Evolutionary conservation across 2,797 vertebrate genomes (phyloP).

Genomic region (Acrossocheilus wenchowensis): DNA sequence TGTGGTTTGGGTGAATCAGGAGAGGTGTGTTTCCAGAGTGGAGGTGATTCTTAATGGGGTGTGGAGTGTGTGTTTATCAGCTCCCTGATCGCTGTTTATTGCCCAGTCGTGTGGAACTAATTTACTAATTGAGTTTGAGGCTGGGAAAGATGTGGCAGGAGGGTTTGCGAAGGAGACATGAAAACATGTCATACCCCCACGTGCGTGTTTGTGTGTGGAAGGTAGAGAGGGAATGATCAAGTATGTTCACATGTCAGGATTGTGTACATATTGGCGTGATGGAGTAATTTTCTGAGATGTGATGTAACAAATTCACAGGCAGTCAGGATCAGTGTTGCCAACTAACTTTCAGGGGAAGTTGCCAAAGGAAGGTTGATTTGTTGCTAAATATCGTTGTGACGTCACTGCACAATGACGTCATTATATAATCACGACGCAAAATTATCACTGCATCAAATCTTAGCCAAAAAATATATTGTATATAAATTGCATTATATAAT

Average conservation of each 20-base stretch:
- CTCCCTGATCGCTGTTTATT: constrained; percentile 81
- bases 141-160: constrained; percentile 64
- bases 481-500: no score
- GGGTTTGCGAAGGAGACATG: constrained; percentile 34
- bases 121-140: constrained; percentile 85
- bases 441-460: no score
- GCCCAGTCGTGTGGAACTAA: constrained; percentile 82
- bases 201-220: constrained; percentile 10
- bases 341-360: no score
- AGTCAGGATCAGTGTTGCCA: background rate
- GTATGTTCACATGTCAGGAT: constrained; percentile 15
- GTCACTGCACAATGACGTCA: no score
- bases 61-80: constrained; percentile 77
- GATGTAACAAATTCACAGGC: background rate
- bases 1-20: constrained; percentile 58
- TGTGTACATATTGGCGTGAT: background rate
- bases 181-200: constrained; percentile 31
- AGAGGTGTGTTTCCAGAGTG: constrained; percentile 65
- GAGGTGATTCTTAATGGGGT: constrained; percentile 76
- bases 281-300: background rate
- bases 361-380: no score
- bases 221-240: constrained; percentile 4
- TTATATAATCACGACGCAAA: no score
- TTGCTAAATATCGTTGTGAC: no score
- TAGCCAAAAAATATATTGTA: no score